Evolutionary conservation across 2,888 invertebrate species (phyloP).

Genomic region (Epinotia ramella): DNA sequence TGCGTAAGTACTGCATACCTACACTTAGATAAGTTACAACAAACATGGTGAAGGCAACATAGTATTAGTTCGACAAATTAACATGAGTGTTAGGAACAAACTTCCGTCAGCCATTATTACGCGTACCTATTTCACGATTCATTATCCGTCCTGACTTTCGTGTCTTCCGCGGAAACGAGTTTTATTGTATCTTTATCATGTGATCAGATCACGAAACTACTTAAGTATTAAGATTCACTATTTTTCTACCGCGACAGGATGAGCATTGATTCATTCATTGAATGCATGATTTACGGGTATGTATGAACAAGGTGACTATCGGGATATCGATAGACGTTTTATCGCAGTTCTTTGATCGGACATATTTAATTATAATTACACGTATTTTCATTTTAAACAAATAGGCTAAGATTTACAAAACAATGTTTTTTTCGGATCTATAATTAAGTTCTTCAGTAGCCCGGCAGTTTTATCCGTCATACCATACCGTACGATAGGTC

Average conservation of each 20-base stretch:
- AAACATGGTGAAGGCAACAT: constrained; percentile 30
- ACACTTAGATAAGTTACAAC: not conserved
- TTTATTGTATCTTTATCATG: constrained; percentile 41
- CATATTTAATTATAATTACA: too few species aligned
- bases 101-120: constrained; percentile 58
- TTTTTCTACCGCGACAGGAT: constrained; percentile 23
- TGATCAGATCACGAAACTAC: constrained; percentile 42
- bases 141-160: constrained; percentile 41
- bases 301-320: constrained; percentile 24
- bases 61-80: constrained; percentile 58
- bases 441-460: too few species aligned
- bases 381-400: too few species aligned
- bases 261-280: constrained; percentile 20
- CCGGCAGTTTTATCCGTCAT: too few species aligned
- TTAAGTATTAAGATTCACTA: constrained; percentile 28
- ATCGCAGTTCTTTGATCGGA: too few species aligned
- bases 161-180: constrained; percentile 37
- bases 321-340: too few species aligned
- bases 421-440: too few species aligned
- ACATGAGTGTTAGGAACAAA: constrained; percentile 51
- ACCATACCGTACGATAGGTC: too few species aligned
- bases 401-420: too few species aligned
- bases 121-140: constrained; percentile 51
- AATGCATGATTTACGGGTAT: constrained; percentile 24
- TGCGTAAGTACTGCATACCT: not conserved